phyloP scores from a whole-genome alignment of 2,888 invertebrate species.

The Phaedon cochleariae region DNA sequence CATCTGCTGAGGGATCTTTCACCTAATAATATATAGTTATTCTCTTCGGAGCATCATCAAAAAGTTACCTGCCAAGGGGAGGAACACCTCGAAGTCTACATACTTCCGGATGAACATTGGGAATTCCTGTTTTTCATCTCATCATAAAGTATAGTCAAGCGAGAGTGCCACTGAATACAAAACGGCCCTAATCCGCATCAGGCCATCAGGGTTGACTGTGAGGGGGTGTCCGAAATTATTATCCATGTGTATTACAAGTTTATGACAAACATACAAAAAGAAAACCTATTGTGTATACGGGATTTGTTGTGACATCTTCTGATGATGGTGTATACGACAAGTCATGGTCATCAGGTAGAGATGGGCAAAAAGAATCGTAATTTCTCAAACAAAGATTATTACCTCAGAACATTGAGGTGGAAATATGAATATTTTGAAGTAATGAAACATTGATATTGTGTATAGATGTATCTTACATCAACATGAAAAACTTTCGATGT shows the following conservation, averaged over 20 bases:
- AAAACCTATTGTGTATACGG: conserved; percentile 23
- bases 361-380: conserved; percentile 14
- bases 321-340: not conserved
- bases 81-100: not conserved
- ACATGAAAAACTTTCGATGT: too few species aligned
- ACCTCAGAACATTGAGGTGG: too few species aligned
- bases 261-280: conserved; percentile 19
- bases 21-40: not conserved
- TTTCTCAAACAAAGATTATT: too few species aligned
- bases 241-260: conserved; percentile 31
- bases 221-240: conserved; percentile 22
- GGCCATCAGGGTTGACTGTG: conserved; percentile 14
- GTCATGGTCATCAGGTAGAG: too few species aligned
- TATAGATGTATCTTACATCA: too few species aligned
- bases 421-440: too few species aligned
- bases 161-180: conserved; percentile 6
- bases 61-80: not conserved
- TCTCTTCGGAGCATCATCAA: not conserved
- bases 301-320: conserved; percentile 12
- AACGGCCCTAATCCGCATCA: conserved; percentile 18
- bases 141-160: conserved; percentile 2
- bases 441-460: too few species aligned
- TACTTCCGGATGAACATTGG: conserved; percentile 2
- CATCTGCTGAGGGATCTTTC: too few species aligned
- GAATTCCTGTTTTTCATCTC: not conserved